Conservation (phyloP, 2,113 vertebrate species). For the Heterocephalus glaber region DNA sequence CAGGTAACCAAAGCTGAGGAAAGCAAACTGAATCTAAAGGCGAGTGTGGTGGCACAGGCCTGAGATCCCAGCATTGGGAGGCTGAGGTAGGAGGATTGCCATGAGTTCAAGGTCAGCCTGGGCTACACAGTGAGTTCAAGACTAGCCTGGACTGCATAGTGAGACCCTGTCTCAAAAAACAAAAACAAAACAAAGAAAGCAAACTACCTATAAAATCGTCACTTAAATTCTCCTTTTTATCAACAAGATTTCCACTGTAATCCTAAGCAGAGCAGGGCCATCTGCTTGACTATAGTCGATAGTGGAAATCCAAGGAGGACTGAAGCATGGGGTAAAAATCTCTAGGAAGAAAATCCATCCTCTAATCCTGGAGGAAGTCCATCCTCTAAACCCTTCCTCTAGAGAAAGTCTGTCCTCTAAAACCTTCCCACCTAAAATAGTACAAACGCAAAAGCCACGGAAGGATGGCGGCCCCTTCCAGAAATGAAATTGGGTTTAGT, state of each 20-base stretch:
- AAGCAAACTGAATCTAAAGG: neutral
- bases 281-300: no score
- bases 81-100: no score
- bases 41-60: no score
- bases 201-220: neutral
- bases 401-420: neutral
- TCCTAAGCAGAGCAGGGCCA: neutral
- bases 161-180: no score
- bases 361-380: neutral
- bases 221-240: neutral
- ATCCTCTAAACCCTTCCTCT: neutral
- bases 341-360: neutral
- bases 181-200: neutral
- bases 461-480: accelerated
- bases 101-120: no score
- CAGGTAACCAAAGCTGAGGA: neutral
- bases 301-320: accelerated
- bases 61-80: no score
- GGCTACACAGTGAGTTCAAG: no score
- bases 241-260: accelerated
- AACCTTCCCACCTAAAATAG: neutral
- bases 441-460: accelerated
- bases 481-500: neutral
- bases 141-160: no score
- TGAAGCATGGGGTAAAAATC: accelerated